Evolutionary conservation across 2,797 vertebrate species (phyloP).

Genomic region (Takifugu rubripes): DNA sequence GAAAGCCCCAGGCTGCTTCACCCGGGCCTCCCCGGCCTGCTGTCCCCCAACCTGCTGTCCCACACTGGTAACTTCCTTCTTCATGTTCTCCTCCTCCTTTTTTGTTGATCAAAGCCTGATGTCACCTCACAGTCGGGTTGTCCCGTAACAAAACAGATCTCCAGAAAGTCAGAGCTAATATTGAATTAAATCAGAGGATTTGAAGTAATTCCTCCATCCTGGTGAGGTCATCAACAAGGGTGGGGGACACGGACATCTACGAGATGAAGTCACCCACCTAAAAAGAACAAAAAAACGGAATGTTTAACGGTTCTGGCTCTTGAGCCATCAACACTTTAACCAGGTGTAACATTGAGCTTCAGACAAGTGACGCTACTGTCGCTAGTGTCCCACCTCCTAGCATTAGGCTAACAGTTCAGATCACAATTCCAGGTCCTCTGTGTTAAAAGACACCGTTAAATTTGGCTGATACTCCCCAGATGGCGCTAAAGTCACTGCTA

Average conservation of each 20-base stretch:
- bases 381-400: no score
- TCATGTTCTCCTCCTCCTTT: not conserved
- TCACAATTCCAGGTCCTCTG: no score
- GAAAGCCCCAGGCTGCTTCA: conserved; percentile 86
- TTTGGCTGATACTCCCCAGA: no score
- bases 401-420: no score
- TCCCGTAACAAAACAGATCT: not conserved
- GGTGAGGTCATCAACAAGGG: not conserved
- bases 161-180: not conserved
- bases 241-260: not conserved
- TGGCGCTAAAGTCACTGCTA: no score
- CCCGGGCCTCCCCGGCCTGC: conserved; percentile 85
- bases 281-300: no score
- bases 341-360: no score
- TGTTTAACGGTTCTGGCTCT: no score
- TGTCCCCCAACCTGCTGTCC: conserved; percentile 89
- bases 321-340: no score
- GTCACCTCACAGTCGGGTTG: not conserved
- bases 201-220: not conserved
- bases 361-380: no score
- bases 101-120: not conserved
- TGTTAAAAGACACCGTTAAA: no score
- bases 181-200: not conserved
- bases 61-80: conserved; percentile 80
- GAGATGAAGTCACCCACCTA: not conserved